These are phyloP conservation scores for Trachelus stipa DNA, from an alignment of 2,888 invertebrate genomes.

Conservation along the genomic window DNA sequence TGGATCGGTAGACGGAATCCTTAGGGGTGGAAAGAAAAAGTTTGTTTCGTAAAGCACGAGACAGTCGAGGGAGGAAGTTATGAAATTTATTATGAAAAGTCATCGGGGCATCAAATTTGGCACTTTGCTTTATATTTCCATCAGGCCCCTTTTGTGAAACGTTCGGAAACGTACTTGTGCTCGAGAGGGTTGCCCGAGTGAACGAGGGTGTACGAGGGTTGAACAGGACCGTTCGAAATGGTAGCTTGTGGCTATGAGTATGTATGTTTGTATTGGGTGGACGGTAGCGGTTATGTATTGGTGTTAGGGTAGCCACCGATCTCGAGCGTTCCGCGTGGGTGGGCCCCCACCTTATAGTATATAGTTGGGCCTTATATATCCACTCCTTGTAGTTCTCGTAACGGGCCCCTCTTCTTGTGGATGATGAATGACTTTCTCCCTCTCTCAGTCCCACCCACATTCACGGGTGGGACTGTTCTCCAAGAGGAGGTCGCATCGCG, in stretches of 20 bases:
- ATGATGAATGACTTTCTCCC: conserved; percentile 51
- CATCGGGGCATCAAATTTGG: not conserved
- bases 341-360: conserved; percentile 39
- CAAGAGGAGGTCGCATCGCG: not conserved
- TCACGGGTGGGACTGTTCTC: not conserved
- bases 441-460: conserved; percentile 2
- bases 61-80: not conserved
- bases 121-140: not conserved
- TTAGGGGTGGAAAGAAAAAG: not conserved
- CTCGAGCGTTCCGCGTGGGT: conserved; percentile 58
- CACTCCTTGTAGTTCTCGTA: conserved; percentile 12
- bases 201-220: not conserved
- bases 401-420: conserved; percentile 24
- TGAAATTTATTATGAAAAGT: not conserved
- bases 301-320: conserved; percentile 47
- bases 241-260: not conserved
- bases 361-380: conserved; percentile 17
- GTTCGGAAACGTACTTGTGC: not conserved
- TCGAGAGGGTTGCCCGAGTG: not conserved
- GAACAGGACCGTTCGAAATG: not conserved
- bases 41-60: not conserved
- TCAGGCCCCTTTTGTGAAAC: not conserved
- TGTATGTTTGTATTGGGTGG: not conserved
- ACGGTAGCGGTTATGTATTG: conserved; percentile 5
- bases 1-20: not conserved